Base-by-base conservation (phyloP, 1,140 invertebrate genomes). In the Hycleus cichorii region DNA sequence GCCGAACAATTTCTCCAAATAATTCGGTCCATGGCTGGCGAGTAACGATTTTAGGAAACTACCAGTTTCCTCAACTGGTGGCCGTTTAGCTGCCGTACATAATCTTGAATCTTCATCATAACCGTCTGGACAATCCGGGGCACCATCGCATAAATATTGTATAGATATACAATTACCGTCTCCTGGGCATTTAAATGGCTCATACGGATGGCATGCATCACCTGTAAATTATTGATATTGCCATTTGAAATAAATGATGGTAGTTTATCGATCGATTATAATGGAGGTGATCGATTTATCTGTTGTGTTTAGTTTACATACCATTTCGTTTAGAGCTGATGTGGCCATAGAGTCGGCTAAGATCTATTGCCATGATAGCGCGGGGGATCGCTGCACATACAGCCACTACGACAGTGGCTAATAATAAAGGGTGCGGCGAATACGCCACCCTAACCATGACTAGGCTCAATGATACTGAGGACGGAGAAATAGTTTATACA, bases 1-100 rank as follows among this genome's bases (percentile, higher is more conserved):
- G 49, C 93, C 94, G 68, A 97, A 97, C 27, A 97, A 78, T 76
- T 97, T 97, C 74, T 95, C 93, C 67, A 97, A 78, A 73, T 96
- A 97, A 78, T 97, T 95, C 59, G 93, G 92, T 62, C 94, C 94
- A 75, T 97, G 94, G 58, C 91, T 94, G 12, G 90, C 89, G 57
- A 97, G 76, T 57, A 97, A 79, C 6, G 91, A 94, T 70, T 96
- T 91, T 51, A 97, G 76, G 76, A 97, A 97, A 61, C 91, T 93
- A 26, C 91, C 90, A 3, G 93, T 97, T 74, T 97, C 94, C 75
- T 96, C 93, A 7, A 97, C 93, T 38, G 94, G 94, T 62, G 94
- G 94, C 69, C 94, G 81, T 74, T 95, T 95, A n/a, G 94, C 94
- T 75, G 93, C 94, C 59, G 93, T 95, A 76, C 94, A 97, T 12